Base-by-base conservation (phyloP, 2,888 invertebrate species). In the Diarsia mendica region DNA sequence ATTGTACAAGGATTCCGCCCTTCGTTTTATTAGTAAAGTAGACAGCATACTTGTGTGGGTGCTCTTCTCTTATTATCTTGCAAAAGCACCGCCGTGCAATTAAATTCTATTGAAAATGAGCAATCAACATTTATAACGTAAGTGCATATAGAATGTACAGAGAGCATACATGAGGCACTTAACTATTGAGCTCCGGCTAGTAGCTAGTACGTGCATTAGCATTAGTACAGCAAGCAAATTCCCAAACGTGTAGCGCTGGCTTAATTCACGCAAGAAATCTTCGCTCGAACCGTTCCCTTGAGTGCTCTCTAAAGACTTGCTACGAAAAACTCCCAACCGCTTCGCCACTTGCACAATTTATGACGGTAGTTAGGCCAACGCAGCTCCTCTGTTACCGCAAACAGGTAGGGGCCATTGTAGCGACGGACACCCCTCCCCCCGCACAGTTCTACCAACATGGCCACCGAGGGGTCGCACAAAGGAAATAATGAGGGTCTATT, bases 321-420 rank as follows among this genome's bases (percentile, higher is more conserved):
- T 82, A 88, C 89, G 91, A 93, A 94, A 94, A 93, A 93, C 91
- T 91, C 88, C 82, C 87, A 86, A 89, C 89, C 89, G 89, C 88
- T 92, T 91, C 91, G 89, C 93, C 91, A 92, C 91, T 91, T 91
- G 90, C 89, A 91, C 90, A 92, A 93, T 94, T 94, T 94, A 95
- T 93, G 91, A 90, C 87, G 90, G 92, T 91, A 93, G 92, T 94
- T 94, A 93, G 91, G 90, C 91, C 88, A 92, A 90, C 90, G 90
- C 89, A 91, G 91, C 91, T 88, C 82, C 89, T 87, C 83, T 85
- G 85, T 79, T 87, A 87, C 89, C 88, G 88, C 90, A 89, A 90
- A 89, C 92, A 91, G 92, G 92, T 93, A 91, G 80, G 80, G 79
- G 76, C 87, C 87, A 87, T 81, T 87, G 80, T 88, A 89, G 74